Evolutionary conservation across 2,797 vertebrate genomes (phyloP).

Genomic region (Enteromius paludinosus): DNA sequence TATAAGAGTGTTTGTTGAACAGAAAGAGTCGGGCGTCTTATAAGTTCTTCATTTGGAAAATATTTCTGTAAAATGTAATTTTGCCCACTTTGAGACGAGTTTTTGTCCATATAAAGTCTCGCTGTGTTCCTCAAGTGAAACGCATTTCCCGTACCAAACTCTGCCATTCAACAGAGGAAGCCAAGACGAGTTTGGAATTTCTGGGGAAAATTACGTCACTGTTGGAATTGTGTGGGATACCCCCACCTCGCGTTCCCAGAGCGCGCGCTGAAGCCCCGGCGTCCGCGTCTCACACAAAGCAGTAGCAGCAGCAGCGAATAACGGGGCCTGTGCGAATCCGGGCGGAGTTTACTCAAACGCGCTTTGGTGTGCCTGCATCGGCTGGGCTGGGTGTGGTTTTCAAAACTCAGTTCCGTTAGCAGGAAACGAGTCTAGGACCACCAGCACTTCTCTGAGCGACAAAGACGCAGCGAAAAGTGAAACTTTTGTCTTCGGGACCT

Average conservation of each 20-base stretch:
- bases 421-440: slow-evolving; percentile 73
- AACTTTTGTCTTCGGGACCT: slow-evolving; percentile 31
- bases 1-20: neutral
- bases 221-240: slow-evolving; percentile 39
- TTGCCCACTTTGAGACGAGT: neutral
- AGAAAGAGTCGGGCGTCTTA: neutral
- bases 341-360: slow-evolving; percentile 73
- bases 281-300: slow-evolving; percentile 34
- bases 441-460: slow-evolving; percentile 63
- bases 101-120: slow-evolving; percentile 6
- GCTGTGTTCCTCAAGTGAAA: neutral
- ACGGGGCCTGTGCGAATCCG: slow-evolving; percentile 58
- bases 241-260: slow-evolving; percentile 31
- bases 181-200: slow-evolving; percentile 19
- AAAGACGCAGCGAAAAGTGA: slow-evolving; percentile 62
- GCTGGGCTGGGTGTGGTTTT: slow-evolving; percentile 83
- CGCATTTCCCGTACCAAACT: slow-evolving; percentile 5
- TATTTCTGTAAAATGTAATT: too few species aligned
- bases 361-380: slow-evolving; percentile 69
- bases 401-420: slow-evolving; percentile 83
- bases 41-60: neutral
- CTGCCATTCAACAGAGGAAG: slow-evolving; percentile 4
- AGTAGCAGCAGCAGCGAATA: slow-evolving; percentile 43
- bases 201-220: slow-evolving; percentile 41
- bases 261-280: slow-evolving; percentile 34